Evolutionary conservation across 2,888 invertebrate genomes (phyloP).

Genomic region (Noctua janthe): DNA sequence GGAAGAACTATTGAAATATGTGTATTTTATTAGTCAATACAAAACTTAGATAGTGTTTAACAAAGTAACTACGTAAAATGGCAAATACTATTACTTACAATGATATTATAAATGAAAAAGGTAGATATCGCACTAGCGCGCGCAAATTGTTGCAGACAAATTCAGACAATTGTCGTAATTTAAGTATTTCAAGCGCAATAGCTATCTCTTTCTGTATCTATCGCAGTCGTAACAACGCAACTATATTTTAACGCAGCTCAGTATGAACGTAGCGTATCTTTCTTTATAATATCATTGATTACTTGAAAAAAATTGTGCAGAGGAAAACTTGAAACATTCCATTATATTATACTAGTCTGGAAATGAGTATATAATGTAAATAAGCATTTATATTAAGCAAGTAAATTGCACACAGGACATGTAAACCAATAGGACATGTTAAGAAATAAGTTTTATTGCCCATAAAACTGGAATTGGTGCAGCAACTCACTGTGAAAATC

Average conservation of each 20-base stretch:
- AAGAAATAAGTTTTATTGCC: background rate
- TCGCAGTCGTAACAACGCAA: too few relatives aligned
- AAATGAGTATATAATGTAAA: slow-evolving; percentile 23
- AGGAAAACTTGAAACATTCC: slow-evolving; percentile 44
- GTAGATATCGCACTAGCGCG: too few relatives aligned
- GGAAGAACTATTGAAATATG: slow-evolving; percentile 15
- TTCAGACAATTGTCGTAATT: too few relatives aligned
- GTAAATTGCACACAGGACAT: slow-evolving; percentile 2
- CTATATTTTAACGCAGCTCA: too few relatives aligned
- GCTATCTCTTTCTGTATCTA: too few relatives aligned
- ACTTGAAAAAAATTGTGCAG: background rate
- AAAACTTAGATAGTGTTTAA: slow-evolving; percentile 15
- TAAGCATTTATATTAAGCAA: slow-evolving; percentile 21
- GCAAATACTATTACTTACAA: slow-evolving; percentile 18
- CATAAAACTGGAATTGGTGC: background rate
- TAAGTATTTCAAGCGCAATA: too few relatives aligned
- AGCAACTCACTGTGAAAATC: background rate
- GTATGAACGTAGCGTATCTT: too few relatives aligned
- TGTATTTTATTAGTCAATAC: slow-evolving; percentile 1
- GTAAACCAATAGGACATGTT: background rate
- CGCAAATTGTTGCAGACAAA: too few relatives aligned
- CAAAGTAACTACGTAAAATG: slow-evolving; percentile 27
- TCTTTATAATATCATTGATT: too few relatives aligned
- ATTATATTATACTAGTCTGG: slow-evolving; percentile 8
- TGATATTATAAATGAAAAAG: too few relatives aligned